A percentile compares a stretch with the other conserved stretches of the same genome.
phyloP scores from a whole-genome alignment of 1,140 invertebrate genomes.

The Druon quercuslanigerum region DNA sequence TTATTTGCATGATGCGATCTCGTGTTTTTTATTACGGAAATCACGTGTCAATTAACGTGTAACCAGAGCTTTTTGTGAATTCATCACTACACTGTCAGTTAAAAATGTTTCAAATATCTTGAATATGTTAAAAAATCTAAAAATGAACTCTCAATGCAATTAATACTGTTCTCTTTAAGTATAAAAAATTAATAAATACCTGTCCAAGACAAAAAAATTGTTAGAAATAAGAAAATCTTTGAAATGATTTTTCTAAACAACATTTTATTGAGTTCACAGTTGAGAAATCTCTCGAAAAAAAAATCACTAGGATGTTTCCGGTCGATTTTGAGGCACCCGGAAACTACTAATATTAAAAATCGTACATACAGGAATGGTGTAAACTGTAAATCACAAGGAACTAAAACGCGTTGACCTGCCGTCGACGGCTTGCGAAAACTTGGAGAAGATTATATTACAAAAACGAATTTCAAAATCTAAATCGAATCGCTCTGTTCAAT shows the following conservation, averaged over 20 bases:
- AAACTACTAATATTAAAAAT: constrained; percentile 7
- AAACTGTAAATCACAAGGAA: neutral
- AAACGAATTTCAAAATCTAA: constrained; percentile 1
- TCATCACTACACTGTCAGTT: neutral
- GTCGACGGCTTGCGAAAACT: constrained; percentile 51
- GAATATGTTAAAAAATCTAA: too few relatives aligned
- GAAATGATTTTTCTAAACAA: neutral
- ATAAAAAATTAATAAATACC: neutral
- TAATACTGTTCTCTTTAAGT: neutral
- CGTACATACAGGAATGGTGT: too few relatives aligned
- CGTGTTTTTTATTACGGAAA: neutral
- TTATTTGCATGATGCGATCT: constrained; percentile 9
- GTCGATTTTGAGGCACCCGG: neutral
- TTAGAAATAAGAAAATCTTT: neutral
- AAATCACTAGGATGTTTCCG: neutral
- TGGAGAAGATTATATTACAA: constrained; percentile 7
- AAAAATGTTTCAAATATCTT: neutral
- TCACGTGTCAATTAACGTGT: constrained; percentile 7
- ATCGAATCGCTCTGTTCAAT: neutral
- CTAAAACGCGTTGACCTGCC: constrained; percentile 56
- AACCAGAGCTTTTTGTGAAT: constrained; percentile 3
- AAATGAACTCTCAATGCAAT: neutral
- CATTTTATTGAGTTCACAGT: neutral
- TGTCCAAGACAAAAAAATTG: neutral
- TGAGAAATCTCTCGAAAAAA: neutral